Evolutionary conservation across 1,140 invertebrate genomes (phyloP), one percentile per base, ranked within the genome.

Genomic region (Drosophila novamexicana): DNA sequence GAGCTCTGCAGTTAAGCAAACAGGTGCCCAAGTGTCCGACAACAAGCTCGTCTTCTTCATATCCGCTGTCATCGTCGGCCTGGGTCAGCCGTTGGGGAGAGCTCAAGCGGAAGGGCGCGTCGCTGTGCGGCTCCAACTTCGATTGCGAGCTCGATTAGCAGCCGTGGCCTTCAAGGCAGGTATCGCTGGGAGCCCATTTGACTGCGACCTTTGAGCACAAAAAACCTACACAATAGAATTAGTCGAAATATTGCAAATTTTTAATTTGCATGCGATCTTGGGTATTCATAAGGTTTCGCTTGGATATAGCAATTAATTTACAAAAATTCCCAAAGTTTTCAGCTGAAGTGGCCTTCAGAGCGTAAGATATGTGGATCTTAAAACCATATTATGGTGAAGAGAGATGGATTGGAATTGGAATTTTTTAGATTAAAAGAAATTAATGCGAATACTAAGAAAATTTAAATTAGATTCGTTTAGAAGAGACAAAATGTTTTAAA

Each of bases 31-130:
- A 49, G 47, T 65, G 63, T 9, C 42, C n/a, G 40, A 52, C 57
- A 74, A 47, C 44, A 74, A 79, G 37, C 34, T 53, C 29, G 77
- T 84, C 67, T 67, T 84, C 68, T 57, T 44, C 82, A 86, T 78
- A 75, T 82, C 79, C 79, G 79, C 66, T 75, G 52, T 58, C 75
- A 63, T 61, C 69, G 68, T 53, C 81, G 56, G 76, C 66, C 75
- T 71, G 49, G 59, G 45, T 29, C 40, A 36, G 29, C 50, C 32
- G 32, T 53, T 56, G 32, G 68, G 47, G 56, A 18, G 18, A 68
- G 65, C 45, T 49, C 65, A 78, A 81, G 78, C 69, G 82, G 54
- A 81, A 85, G 74, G 74, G 65, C 64, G 64, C 40, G 75, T 61
- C 49, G 22, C 49, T 32, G 7, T 12, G 49, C 42, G 22, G 14